These are phyloP conservation scores for Meta bourneti DNA, from an alignment of 2,888 invertebrate species.

Conservation along the genomic window DNA sequence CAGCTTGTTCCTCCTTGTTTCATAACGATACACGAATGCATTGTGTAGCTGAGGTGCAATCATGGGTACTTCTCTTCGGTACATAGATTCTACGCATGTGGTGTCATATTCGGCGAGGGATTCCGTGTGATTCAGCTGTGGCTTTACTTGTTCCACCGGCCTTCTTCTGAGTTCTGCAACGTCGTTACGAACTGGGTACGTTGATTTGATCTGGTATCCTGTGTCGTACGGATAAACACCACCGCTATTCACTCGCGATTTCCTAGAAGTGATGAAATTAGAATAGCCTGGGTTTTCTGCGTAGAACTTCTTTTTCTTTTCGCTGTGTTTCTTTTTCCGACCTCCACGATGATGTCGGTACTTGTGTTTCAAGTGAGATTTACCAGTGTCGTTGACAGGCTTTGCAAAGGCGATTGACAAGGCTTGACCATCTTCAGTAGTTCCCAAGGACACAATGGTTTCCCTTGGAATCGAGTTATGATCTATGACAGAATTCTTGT, in stretches of 20 bases:
- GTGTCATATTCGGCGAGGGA: conserved; percentile 38
- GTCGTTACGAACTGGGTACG: conserved; percentile 4
- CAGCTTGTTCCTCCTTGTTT: conserved; percentile 63
- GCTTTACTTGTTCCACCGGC: conserved; percentile 52
- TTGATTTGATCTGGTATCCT: conserved; percentile 6
- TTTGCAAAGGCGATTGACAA: conserved; percentile 60
- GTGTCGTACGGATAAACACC: conserved; percentile 50
- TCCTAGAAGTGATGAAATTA: conserved; percentile 43
- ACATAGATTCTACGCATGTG: conserved; percentile 55
- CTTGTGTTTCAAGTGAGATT: conserved; percentile 2
- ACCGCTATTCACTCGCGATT: conserved; percentile 66
- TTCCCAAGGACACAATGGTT: conserved; percentile 59
- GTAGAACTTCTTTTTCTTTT: conserved; percentile 27
- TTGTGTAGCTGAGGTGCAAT: conserved; percentile 57
- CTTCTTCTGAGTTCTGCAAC: conserved; percentile 57
- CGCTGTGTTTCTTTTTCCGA: conserved; percentile 15
- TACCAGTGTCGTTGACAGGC: conserved; percentile 12
- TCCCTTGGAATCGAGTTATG: conserved; percentile 56
- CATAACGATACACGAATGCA: conserved; percentile 71
- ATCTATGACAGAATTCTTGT: conserved; percentile 28
- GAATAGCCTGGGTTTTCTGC: conserved; percentile 27
- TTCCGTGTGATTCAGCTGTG: not conserved
- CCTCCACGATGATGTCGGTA: conserved; percentile 44
- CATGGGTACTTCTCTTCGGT: conserved; percentile 62
- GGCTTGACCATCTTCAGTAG: conserved; percentile 69